These are phyloP conservation scores for Phengaris alcon DNA, from an alignment of 2,888 invertebrate species.

Conservation along the genomic window DNA sequence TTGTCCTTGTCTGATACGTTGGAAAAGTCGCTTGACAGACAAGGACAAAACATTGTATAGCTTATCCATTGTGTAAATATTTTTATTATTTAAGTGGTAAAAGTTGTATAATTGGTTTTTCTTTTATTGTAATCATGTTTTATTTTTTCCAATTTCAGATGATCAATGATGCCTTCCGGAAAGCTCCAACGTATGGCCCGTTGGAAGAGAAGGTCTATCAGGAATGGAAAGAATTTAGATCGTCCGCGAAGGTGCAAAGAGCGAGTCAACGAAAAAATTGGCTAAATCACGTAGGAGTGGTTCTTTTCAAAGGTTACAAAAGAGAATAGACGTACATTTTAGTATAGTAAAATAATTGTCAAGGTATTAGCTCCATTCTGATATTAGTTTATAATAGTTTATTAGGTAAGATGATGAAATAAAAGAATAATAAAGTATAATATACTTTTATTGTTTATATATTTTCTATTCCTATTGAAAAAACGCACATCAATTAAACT, in stretches of 20 bases:
- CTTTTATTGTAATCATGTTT: not conserved
- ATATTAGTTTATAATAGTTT: not conserved
- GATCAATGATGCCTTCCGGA: conserved; percentile 8
- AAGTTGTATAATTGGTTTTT: too few species aligned
- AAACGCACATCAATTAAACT: conserved; percentile 41
- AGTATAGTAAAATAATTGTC: not conserved
- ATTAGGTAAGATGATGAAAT: conserved; percentile 36
- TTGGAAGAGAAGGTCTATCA: conserved; percentile 67
- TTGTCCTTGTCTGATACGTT: too few species aligned
- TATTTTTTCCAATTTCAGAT: not conserved
- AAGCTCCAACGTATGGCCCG: conserved; percentile 63
- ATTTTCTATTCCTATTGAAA: conserved; percentile 36
- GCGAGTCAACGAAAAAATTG: conserved; percentile 55
- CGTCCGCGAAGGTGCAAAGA: conserved; percentile 60
- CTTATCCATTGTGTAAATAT: too few species aligned
- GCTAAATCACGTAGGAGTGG: conserved; percentile 58
- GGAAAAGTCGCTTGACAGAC: too few species aligned
- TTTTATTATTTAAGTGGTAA: not conserved
- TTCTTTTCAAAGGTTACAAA: conserved; percentile 58
- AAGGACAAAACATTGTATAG: too few species aligned
- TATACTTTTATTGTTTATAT: conserved; percentile 38
- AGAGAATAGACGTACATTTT: not conserved
- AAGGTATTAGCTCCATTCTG: conserved; percentile 33
- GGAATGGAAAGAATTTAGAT: conserved; percentile 79
- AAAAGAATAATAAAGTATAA: conserved; percentile 29